A percentile compares a stretch with the other conserved stretches of the same genome.
Evolutionary conservation across 2,797 vertebrate species (phyloP).

Genomic region (Amblyraja radiata): DNA sequence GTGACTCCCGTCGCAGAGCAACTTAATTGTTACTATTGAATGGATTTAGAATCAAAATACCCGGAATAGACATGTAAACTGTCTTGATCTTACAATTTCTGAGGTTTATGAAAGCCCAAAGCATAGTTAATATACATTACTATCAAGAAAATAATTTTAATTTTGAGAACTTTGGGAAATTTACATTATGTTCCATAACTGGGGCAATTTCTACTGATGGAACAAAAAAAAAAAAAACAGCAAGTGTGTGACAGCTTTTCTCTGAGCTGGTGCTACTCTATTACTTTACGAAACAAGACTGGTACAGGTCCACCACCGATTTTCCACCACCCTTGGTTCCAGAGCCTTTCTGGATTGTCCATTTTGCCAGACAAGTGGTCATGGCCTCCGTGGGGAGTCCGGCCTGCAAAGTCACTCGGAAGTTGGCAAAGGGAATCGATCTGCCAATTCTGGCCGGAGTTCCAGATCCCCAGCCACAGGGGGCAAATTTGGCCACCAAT

Average conservation of each 20-base stretch:
- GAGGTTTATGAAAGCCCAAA: background rate
- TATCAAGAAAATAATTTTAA: background rate
- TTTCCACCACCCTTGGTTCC: no score
- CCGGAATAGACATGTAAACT: background rate
- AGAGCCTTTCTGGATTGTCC: no score
- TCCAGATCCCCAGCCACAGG: no score
- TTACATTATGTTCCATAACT: background rate
- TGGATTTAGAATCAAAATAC: background rate
- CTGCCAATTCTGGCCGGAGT: no score
- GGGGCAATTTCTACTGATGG: background rate
- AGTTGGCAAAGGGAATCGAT: no score
- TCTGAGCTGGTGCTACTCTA: background rate
- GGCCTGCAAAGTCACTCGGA: no score
- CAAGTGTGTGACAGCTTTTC: background rate
- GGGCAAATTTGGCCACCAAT: no score
- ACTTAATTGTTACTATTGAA: background rate
- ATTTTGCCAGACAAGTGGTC: no score
- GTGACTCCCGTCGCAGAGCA: background rate
- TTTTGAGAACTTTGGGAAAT: background rate
- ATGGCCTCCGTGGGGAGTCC: no score
- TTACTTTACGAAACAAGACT: background rate
- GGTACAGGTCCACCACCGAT: no score
- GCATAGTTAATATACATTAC: background rate
- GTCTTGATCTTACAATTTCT: background rate
- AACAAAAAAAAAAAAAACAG: background rate